Evolutionary conservation across 2,113 vertebrate species (phyloP).

Genomic region (Hyperoodon ampullatus): DNA sequence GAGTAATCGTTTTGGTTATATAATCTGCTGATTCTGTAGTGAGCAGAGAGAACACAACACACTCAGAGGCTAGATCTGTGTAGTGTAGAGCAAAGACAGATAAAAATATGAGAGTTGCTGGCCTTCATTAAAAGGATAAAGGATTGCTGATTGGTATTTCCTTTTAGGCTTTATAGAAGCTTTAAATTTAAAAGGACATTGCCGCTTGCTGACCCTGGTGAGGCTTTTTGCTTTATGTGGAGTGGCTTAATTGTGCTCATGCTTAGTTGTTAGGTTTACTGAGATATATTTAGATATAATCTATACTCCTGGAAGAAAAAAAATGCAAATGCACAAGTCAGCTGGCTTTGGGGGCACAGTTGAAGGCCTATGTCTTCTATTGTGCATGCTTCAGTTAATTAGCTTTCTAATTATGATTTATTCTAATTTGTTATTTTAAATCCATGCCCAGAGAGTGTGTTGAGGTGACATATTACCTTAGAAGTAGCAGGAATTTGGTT

Average conservation of each 20-base stretch:
- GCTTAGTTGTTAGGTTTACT: constrained; percentile 68
- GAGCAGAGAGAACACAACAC: constrained; percentile 51
- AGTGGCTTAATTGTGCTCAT: constrained; percentile 43
- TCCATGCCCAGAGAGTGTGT: constrained; percentile 30
- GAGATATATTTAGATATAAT: constrained; percentile 72
- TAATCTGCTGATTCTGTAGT: constrained; percentile 50
- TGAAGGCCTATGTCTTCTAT: constrained; percentile 60
- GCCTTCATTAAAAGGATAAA: constrained; percentile 74
- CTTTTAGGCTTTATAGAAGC: constrained; percentile 61
- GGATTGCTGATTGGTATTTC: constrained; percentile 68
- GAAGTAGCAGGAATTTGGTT: constrained; percentile 36
- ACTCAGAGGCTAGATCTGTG: constrained; percentile 53
- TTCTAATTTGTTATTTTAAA: constrained; percentile 61
- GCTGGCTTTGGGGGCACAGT: constrained; percentile 34
- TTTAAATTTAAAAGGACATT: constrained; percentile 69
- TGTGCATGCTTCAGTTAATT: constrained; percentile 65
- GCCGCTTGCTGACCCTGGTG: constrained; percentile 35
- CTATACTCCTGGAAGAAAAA: constrained; percentile 51
- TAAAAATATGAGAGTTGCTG: constrained; percentile 56
- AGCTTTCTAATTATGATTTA: constrained; percentile 71
- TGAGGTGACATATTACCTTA: constrained; percentile 53
- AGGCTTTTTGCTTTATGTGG: constrained; percentile 61
- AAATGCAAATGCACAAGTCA: constrained; percentile 49
- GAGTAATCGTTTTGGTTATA: neutral
- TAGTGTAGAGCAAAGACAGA: constrained; percentile 57